Evolutionary conservation across 2,888 invertebrate genomes (phyloP).

Genomic region (Tetranychus truncatus): DNA sequence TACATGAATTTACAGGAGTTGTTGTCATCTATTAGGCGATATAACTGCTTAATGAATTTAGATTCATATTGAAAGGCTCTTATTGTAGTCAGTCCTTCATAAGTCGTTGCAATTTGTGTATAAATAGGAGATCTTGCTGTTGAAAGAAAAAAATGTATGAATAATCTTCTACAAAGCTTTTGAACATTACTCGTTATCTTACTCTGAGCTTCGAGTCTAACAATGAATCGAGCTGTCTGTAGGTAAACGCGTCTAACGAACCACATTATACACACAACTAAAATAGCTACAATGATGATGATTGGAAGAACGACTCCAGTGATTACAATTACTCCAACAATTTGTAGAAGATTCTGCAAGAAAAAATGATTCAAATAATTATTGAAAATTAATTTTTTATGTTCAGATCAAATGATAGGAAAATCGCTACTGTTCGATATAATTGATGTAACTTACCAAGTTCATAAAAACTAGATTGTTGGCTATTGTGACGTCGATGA

Average conservation of each 20-base stretch:
- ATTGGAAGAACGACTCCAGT: conserved; percentile 9
- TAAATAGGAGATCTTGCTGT: background rate
- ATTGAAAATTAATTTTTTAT: too few relatives aligned
- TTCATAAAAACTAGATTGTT: background rate
- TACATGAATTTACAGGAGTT: background rate
- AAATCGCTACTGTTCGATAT: too few relatives aligned
- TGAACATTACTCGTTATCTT: too few relatives aligned
- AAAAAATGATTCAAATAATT: too few relatives aligned
- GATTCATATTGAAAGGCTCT: conserved; percentile 13
- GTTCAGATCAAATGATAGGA: too few relatives aligned
- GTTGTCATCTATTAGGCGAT: background rate
- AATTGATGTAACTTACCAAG: background rate
- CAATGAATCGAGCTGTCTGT: background rate
- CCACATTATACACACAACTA: conserved; percentile 24
- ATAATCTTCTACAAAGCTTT: too few relatives aligned
- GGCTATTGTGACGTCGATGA: background rate
- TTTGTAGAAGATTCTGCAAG: background rate
- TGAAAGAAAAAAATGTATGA: too few relatives aligned
- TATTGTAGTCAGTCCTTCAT: conserved; percentile 13
- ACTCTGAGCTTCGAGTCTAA: conserved; percentile 5
- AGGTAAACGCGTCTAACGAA: background rate
- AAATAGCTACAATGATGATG: conserved; percentile 41
- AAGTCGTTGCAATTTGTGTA: conserved; percentile 9
- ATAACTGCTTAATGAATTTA: background rate
- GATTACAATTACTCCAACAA: background rate